Conservation (phyloP, 2,888 invertebrate genomes). For the Steinernema carpocapsae region DNA sequence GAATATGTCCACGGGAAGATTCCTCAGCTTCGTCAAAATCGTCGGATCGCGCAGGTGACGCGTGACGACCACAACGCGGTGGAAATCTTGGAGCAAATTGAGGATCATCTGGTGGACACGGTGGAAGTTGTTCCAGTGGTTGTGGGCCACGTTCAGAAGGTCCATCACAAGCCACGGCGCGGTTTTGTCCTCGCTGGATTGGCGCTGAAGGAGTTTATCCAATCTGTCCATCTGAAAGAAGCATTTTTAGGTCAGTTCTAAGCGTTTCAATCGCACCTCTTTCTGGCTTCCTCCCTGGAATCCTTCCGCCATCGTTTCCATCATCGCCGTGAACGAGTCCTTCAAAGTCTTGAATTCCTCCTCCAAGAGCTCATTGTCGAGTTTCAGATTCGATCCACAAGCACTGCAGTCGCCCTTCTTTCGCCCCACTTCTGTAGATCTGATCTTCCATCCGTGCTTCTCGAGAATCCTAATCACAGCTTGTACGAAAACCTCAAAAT, state of each 20-base stretch:
- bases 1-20: neutral
- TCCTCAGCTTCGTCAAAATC: neutral
- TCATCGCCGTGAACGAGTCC: neutral
- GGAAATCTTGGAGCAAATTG: neutral
- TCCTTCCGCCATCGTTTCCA: neutral
- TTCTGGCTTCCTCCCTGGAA: no score
- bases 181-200: neutral
- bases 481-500: no score
- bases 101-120: neutral
- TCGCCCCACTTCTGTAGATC: neutral
- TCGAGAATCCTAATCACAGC: neutral
- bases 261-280: no score
- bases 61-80: neutral
- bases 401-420: neutral
- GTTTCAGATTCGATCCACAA: neutral
- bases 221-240: neutral
- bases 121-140: neutral
- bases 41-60: neutral
- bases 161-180: slow-evolving; percentile 4
- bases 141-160: neutral
- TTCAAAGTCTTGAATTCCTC: slow-evolving; percentile 6
- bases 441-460: neutral
- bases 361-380: neutral
- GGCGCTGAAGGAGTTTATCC: neutral
- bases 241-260: no score